Conservation (phyloP, 2,797 vertebrate genomes). For the Takifugu rubripes region DNA sequence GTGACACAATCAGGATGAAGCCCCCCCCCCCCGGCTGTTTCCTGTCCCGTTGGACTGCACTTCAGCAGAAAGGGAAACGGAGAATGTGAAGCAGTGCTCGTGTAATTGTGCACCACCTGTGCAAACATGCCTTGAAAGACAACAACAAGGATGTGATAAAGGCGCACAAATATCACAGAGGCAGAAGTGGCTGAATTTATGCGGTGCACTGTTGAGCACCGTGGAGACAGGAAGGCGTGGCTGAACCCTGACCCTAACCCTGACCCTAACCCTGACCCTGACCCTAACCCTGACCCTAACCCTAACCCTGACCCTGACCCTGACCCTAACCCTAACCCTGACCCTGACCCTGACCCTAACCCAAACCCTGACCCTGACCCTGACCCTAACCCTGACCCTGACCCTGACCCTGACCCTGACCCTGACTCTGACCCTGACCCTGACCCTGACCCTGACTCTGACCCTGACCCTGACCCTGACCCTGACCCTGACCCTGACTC, state of each 20-base stretch:
- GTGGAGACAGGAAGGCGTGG: conserved; percentile 29
- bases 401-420: too few relatives aligned
- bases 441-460: too few relatives aligned
- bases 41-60: neutral
- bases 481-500: too few relatives aligned
- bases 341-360: too few relatives aligned
- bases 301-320: too few relatives aligned
- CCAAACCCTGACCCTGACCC: too few relatives aligned
- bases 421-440: too few relatives aligned
- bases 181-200: conserved; percentile 2
- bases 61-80: conserved; percentile 35
- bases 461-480: too few relatives aligned
- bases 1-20: neutral
- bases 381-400: too few relatives aligned
- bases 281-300: too few relatives aligned
- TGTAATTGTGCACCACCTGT: conserved; percentile 39
- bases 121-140: conserved; percentile 38
- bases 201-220: conserved; percentile 4
- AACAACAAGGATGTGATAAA: conserved; percentile 15
- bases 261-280: too few relatives aligned
- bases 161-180: conserved; percentile 6
- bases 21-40: neutral
- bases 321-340: too few relatives aligned
- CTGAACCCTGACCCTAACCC: neutral
- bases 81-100: conserved; percentile 23